Percentiles rank a stretch among this genome's conserved stretches.
These are phyloP conservation scores for Cuniculus paca DNA, from an alignment of 2,797 vertebrate species.

Conservation along the genomic window DNA sequence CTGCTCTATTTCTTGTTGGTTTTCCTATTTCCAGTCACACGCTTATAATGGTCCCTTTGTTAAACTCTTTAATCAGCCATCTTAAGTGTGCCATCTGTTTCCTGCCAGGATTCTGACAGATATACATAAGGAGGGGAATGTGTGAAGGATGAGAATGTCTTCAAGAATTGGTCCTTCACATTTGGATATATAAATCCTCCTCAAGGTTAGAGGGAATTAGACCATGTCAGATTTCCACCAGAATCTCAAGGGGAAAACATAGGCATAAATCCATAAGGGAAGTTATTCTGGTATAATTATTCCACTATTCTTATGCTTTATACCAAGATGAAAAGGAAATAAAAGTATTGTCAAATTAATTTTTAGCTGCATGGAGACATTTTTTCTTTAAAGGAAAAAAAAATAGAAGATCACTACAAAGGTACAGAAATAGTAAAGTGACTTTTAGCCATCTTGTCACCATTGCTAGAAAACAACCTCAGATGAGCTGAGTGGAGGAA, in stretches of 20 bases:
- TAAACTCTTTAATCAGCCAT: background rate
- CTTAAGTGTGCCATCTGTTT: conserved; percentile 8
- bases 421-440: background rate
- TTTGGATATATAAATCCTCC: background rate
- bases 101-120: conserved; percentile 18
- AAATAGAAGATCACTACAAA: background rate
- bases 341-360: background rate
- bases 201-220: background rate
- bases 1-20: background rate
- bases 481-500: background rate
- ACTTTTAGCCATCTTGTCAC: background rate
- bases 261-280: background rate
- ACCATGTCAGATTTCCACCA: background rate
- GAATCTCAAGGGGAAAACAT: background rate
- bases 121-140: background rate
- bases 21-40: conserved; percentile 7
- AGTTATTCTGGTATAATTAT: background rate
- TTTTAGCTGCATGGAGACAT: background rate
- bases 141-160: background rate
- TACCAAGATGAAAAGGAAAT: conserved; percentile 24
- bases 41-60: conserved; percentile 34
- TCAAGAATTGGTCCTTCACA: conserved; percentile 3
- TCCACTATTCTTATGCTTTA: background rate
- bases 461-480: conserved; percentile 30
- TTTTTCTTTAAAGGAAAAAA: background rate